These are phyloP conservation scores for Physella acuta DNA, from an alignment of 1,140 invertebrate species.

Conservation along the genomic window DNA sequence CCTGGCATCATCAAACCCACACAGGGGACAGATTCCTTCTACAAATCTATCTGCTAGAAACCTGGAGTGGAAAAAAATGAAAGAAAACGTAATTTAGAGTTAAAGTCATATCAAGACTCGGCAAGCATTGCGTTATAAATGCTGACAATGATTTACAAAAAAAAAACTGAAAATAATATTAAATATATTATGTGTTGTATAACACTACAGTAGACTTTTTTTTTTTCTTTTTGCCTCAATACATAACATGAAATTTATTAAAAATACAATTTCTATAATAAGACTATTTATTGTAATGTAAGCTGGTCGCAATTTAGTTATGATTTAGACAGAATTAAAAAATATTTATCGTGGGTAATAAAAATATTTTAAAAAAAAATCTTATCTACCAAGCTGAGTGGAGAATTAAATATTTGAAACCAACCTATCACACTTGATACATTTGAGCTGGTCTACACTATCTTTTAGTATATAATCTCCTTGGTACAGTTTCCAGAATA, in stretches of 20 bases:
- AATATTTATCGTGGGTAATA: too few species aligned
- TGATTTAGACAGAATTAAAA: too few species aligned
- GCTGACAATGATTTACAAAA: not conserved
- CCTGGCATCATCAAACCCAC: constrained; percentile 88
- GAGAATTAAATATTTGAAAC: too few species aligned
- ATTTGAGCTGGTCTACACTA: constrained; percentile 88
- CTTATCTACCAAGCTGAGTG: too few species aligned
- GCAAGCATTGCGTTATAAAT: not conserved
- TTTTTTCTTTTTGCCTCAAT: too few species aligned
- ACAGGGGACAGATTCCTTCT: constrained; percentile 94
- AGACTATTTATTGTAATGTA: too few species aligned
- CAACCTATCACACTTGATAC: constrained; percentile 82
- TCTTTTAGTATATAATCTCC: constrained; percentile 83
- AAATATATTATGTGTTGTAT: too few species aligned
- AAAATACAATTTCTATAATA: too few species aligned
- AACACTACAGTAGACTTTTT: too few species aligned
- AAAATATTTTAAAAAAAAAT: too few species aligned
- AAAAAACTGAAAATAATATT: not conserved
- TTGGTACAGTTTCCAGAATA: constrained; percentile 82
- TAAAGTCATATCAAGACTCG: not conserved
- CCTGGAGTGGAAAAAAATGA: constrained; percentile 41
- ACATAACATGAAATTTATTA: too few species aligned
- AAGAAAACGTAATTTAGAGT: not conserved
- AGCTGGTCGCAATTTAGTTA: too few species aligned
- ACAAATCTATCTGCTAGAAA: constrained; percentile 85